Conservation (phyloP, 2,797 vertebrate genomes). For the Siniperca undulata region DNA sequence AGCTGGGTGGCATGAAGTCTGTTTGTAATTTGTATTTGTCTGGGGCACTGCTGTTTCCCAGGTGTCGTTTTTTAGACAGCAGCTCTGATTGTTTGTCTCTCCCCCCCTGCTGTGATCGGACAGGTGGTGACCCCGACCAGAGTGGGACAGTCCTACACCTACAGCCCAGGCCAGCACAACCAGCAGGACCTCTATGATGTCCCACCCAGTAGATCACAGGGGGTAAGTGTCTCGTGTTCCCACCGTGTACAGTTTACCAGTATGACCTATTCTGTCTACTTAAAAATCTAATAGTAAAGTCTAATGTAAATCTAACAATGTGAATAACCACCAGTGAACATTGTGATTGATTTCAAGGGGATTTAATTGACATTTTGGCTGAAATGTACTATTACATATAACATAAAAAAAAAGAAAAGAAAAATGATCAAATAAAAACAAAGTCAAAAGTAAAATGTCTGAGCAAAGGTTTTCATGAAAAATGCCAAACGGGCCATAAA, state of each 20-base stretch:
- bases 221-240: conserved; percentile 85
- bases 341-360: background rate
- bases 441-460: background rate
- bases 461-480: background rate
- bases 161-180: conserved; percentile 88
- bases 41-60: conserved; percentile 27
- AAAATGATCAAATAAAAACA: no score
- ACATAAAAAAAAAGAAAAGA: background rate
- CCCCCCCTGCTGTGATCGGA: conserved; percentile 52
- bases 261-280: background rate
- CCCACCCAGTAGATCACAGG: conserved; percentile 90
- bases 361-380: background rate
- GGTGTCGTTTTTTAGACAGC: conserved; percentile 40
- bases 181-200: conserved; percentile 94
- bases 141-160: conserved; percentile 92
- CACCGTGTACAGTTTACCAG: background rate
- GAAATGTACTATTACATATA: background rate
- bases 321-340: background rate
- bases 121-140: conserved; percentile 94
- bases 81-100: conserved; percentile 54
- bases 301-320: background rate
- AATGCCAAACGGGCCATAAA: no score
- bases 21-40: conserved; percentile 35
- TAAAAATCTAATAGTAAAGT: background rate
- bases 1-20: conserved; percentile 8